Conservation (phyloP, 2,888 invertebrate species). For the Cartodere bifasciata region DNA sequence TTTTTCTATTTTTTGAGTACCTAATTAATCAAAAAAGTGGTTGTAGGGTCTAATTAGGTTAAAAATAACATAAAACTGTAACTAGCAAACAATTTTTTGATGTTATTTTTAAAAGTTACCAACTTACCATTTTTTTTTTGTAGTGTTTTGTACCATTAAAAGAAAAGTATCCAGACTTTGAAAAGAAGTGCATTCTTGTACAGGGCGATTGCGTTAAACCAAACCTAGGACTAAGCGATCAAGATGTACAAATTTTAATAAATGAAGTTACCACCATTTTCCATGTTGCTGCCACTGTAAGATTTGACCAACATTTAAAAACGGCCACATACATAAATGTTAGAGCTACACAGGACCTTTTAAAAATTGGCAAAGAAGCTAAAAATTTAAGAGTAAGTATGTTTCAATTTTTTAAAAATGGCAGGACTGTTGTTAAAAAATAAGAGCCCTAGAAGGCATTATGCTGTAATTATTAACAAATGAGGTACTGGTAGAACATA, state of each 20-base stretch:
- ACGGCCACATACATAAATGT: conserved; percentile 10
- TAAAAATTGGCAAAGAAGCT: conserved; percentile 8
- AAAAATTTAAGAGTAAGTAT: conserved; percentile 42
- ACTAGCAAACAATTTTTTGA: too few relatives aligned
- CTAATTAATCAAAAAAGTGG: too few relatives aligned
- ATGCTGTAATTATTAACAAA: too few relatives aligned
- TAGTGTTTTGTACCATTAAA: conserved; percentile 39
- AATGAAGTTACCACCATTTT: conserved; percentile 31
- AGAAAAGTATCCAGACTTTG: conserved; percentile 47
- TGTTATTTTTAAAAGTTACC: too few relatives aligned
- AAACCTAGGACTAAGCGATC: conserved; percentile 44
- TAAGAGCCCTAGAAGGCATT: too few relatives aligned
- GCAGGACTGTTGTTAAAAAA: too few relatives aligned
- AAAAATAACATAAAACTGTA: too few relatives aligned
- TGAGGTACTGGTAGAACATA: too few relatives aligned
- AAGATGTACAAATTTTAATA: conserved; percentile 40
- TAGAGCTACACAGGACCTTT: conserved; percentile 6
- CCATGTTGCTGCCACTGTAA: conserved; percentile 11
- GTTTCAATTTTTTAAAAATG: too few relatives aligned
- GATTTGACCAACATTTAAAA: conserved; percentile 10
- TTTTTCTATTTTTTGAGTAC: background rate
- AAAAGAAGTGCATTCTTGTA: conserved; percentile 41
- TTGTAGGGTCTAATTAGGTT: too few relatives aligned
- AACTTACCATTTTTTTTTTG: too few relatives aligned
- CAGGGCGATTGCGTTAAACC: conserved; percentile 48